Base-by-base conservation (phyloP, 2,113 vertebrate species). In the Taxidea taxus region DNA sequence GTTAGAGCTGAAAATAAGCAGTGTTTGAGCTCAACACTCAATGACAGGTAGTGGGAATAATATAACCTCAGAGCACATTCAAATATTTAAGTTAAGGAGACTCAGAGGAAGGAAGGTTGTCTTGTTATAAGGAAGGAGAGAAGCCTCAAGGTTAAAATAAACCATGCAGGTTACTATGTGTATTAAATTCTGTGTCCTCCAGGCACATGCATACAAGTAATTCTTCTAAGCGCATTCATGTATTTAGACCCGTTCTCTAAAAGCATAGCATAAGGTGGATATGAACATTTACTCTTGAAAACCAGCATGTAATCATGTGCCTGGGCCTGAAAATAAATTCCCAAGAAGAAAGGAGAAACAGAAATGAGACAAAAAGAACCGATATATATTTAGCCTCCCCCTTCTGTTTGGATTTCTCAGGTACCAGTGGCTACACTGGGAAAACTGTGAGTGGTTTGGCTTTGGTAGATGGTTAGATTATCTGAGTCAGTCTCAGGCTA, bases 1-100 rank as follows among this genome's bases (percentile, higher is more conserved):
- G 60, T 87, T 85, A 85, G 72, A 93, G 80, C 87, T 97, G 90
- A 95, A 97, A 97, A 97, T 90, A 97, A 89, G 20, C 74, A 87
- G 68, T 58, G 70, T 96, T 77, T 95, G 92, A 95, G 95, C 75
- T 94, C 39, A 92, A 77, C 44, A 83, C 14, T 95, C 77, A 87
- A 47, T 75, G 70, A 85, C 87, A 92, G 51, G n/a, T 37, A 93
- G 58, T 62, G 60, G 62, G 60, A 95, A 96, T 82, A 90, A 95
- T 14, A 42, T 15, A 90, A 87, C 49, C 89, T 95, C 84, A 85
- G 64, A 94, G 25, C 6, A 94, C 39, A 95, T 82, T 96, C 49
- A 94, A 93, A 96, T 81, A 70, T 83, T 91, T 92, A 95, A 82
- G 12, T 91, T 84, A 87, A 97, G 90, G 84, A 94, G 80, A 44